Evolutionary conservation across 2,888 invertebrate genomes (phyloP).

Genomic region (Amblyjoppa fuscipennis): DNA sequence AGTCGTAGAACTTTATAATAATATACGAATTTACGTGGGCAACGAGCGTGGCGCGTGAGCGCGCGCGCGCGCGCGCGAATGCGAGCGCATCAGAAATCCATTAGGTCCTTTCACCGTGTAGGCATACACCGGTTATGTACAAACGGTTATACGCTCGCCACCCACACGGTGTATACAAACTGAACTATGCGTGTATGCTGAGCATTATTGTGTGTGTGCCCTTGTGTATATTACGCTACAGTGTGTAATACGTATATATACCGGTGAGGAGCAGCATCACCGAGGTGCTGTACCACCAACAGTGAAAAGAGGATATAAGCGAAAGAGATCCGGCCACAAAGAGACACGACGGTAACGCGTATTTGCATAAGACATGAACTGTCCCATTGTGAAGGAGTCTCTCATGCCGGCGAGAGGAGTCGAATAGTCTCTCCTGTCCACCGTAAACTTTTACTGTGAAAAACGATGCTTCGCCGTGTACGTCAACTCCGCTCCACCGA

Average conservation of each 20-base stretch:
- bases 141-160: slow-evolving; percentile 52
- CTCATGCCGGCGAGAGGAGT: slow-evolving; percentile 35
- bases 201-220: slow-evolving; percentile 23
- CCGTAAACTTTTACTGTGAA: slow-evolving; percentile 15
- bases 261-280: slow-evolving; percentile 55
- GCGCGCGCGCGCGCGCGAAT: slow-evolving; percentile 64
- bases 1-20: slow-evolving; percentile 62
- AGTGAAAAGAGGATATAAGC: slow-evolving; percentile 41
- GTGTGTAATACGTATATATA: background rate
- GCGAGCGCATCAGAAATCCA: slow-evolving; percentile 78
- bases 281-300: slow-evolving; percentile 46
- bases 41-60: slow-evolving; percentile 54
- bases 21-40: slow-evolving; percentile 73
- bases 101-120: slow-evolving; percentile 77
- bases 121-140: slow-evolving; percentile 67
- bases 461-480: slow-evolving; percentile 18
- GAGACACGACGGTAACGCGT: slow-evolving; percentile 66
- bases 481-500: background rate
- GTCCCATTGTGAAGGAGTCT: slow-evolving; percentile 68
- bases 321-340: slow-evolving; percentile 65
- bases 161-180: slow-evolving; percentile 66
- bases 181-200: slow-evolving; percentile 46
- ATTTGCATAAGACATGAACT: slow-evolving; percentile 75
- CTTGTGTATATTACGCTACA: slow-evolving; percentile 6
- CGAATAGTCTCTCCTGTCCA: slow-evolving; percentile 30